These are phyloP conservation scores for Seriola dumerili DNA, from an alignment of 2,113 vertebrate species.

Conservation along the genomic window DNA sequence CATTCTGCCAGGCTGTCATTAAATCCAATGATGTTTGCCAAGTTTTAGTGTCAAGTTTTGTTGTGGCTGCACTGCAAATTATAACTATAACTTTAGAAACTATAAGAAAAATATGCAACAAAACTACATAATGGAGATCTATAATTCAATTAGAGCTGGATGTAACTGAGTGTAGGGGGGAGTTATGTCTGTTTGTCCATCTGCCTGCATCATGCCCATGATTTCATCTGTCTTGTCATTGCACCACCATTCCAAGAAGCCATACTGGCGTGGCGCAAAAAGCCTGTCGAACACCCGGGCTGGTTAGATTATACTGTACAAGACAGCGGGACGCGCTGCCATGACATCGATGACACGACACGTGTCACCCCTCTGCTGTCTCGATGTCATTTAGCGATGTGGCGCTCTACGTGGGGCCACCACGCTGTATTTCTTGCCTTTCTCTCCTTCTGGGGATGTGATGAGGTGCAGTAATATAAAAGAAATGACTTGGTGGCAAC, in stretches of 20 bases:
- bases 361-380: slow-evolving; percentile 67
- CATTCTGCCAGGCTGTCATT: slow-evolving; percentile 5
- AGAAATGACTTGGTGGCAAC: slow-evolving; percentile 78
- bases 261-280: slow-evolving; percentile 65
- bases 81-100: neutral
- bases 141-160: slow-evolving; percentile 23
- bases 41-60: slow-evolving; percentile 4
- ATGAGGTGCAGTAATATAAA: slow-evolving; percentile 77
- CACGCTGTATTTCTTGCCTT: slow-evolving; percentile 36
- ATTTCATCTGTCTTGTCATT: slow-evolving; percentile 47
- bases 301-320: slow-evolving; percentile 72
- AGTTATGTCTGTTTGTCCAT: slow-evolving; percentile 57
- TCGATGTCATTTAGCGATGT: slow-evolving; percentile 63
- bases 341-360: slow-evolving; percentile 78
- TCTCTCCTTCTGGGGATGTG: slow-evolving; percentile 56
- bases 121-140: slow-evolving; percentile 22
- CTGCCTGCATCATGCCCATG: slow-evolving; percentile 43
- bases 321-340: slow-evolving; percentile 68
- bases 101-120: slow-evolving; percentile 1
- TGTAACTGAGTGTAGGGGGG: slow-evolving; percentile 23
- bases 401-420: slow-evolving; percentile 39
- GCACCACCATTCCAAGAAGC: slow-evolving; percentile 53
- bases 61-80: slow-evolving; percentile 13
- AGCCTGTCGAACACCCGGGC: slow-evolving; percentile 62
- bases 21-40: slow-evolving; percentile 25